Conservation (phyloP, 30 jellyfish, hydroid and myxozoan species). For the Hydractinia echinata region DNA sequence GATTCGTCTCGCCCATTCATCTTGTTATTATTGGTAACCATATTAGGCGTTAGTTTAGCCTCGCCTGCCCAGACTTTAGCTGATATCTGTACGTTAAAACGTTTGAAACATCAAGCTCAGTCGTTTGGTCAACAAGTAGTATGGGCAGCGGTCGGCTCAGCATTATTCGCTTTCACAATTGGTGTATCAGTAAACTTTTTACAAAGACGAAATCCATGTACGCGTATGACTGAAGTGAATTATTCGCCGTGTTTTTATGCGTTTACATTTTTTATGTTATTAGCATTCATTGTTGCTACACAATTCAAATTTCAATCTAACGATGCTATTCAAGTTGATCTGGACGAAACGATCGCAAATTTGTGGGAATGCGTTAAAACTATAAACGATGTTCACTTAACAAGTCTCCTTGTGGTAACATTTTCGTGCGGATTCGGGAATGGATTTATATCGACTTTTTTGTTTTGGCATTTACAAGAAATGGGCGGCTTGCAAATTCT, state of each 20-base stretch:
- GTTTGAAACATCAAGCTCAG: slow-evolving; percentile 51
- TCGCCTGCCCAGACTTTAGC: slow-evolving; percentile 82
- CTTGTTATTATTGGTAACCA: slow-evolving; percentile 58
- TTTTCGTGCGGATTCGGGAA: slow-evolving; percentile 92
- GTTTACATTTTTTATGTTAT: slow-evolving; percentile 64
- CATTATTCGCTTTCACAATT: slow-evolving; percentile 55
- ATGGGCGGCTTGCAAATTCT: slow-evolving; percentile 87
- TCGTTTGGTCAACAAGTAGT: slow-evolving; percentile 76
- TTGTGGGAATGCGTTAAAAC: slow-evolving; percentile 64
- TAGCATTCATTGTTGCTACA: slow-evolving; percentile 61
- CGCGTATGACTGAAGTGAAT: slow-evolving; percentile 55
- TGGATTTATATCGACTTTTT: slow-evolving; percentile 84
- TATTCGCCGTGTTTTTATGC: slow-evolving; percentile 69
- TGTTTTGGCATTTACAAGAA: slow-evolving; percentile 91
- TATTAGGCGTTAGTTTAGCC: slow-evolving; percentile 74
- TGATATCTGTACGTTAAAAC: slow-evolving; percentile 74
- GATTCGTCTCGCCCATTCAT: slow-evolving; percentile 57
- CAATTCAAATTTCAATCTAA: slow-evolving; percentile 47
- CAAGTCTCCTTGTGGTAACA: slow-evolving; percentile 64
- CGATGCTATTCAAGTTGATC: slow-evolving; percentile 18
- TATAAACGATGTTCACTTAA: slow-evolving; percentile 68
- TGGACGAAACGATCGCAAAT: slow-evolving; percentile 45
- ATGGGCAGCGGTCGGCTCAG: slow-evolving; percentile 91
- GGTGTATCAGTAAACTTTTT: slow-evolving; percentile 64
- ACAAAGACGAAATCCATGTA: slow-evolving; percentile 59